A percentile compares a stretch with the other conserved stretches of the same genome.
These are phyloP conservation scores for Osmerus mordax DNA, from an alignment of 2,113 vertebrate genomes.

Conservation along the genomic window DNA sequence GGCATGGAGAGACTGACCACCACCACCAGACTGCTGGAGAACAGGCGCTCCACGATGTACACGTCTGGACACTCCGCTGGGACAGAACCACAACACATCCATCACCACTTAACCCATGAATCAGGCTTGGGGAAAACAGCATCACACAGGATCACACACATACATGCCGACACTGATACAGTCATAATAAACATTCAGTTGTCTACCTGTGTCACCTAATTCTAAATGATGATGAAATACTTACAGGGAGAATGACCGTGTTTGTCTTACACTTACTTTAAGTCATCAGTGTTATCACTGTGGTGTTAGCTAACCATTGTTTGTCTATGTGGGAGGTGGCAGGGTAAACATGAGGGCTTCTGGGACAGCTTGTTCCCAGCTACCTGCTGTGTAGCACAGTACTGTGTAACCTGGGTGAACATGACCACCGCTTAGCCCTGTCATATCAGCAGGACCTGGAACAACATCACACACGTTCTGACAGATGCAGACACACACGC, in stretches of 20 bases:
- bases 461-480: background rate
- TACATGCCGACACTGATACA: too few species aligned
- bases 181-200: too few species aligned
- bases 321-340: slow-evolving; percentile 1
- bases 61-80: slow-evolving; percentile 87
- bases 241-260: too few species aligned
- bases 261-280: slow-evolving; percentile 17
- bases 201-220: too few species aligned
- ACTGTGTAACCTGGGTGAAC: background rate
- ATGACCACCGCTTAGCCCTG: background rate
- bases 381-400: background rate
- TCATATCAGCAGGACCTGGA: background rate
- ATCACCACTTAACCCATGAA: background rate
- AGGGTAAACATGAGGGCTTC: slow-evolving; percentile 6
- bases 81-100: background rate
- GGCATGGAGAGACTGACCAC: slow-evolving; percentile 88
- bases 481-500: background rate
- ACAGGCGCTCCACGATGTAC: slow-evolving; percentile 92
- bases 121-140: slow-evolving; percentile 6
- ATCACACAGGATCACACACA: slow-evolving; percentile 1
- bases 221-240: too few species aligned
- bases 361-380: background rate
- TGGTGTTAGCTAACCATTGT: slow-evolving; percentile 7
- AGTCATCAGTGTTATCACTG: background rate
- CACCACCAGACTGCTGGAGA: slow-evolving; percentile 95